Evolutionary conservation across 1,140 invertebrate genomes (phyloP), one percentile per base, ranked within the genome.

Genomic region (Homarus americanus): DNA sequence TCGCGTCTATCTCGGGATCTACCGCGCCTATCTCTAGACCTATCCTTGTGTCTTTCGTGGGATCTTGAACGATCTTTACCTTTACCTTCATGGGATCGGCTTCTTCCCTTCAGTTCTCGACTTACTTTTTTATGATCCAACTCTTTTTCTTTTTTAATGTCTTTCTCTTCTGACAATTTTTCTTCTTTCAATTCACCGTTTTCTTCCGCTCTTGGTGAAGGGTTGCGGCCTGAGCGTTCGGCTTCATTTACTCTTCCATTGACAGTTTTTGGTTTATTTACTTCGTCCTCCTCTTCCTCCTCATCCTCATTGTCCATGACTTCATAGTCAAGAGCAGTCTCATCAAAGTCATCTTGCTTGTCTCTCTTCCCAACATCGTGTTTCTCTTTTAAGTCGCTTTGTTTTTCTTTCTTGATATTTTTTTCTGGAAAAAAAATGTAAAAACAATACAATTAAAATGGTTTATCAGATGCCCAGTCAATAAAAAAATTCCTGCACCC

Each of bases 341-440:
- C 82, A 49, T 84, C 82, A 73, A 84, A 58, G n/a, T 69, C 82
- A 28, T 84, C 82, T 38, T 84, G 82, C 34, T 84, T 84, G 32
- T 84, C 82, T 73, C 53, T 84, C 58, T 53, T 80, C 5, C 4
- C 15, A 76, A 7, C n/a, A 80, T 80, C 78, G 4, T 82, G 79
- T 28, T 82, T 82, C 34, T 3, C 15, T 38, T 82, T 82, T 10
- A 15, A 3, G 32, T 82, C 79, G 4, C 63, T 20, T 82, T 72
- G 63, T 72, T 41, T 76, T 41, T 72, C 82, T 40, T 84, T 84
- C 66, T 84, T 84, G 5, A 49, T 5, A 40, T 72, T n/a, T 72
- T 84, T 72, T 20, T 38, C 40, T 58, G 49, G 44, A 44, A 44
- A 84, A 34, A 83, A 34, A 69, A 69, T n/a, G n/a, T 49, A 49